A percentile compares a stretch with the other conserved stretches of the same genome.
These are phyloP conservation scores for Cylas formicarius DNA, from an alignment of 1,140 invertebrate genomes.

Conservation along the genomic window DNA sequence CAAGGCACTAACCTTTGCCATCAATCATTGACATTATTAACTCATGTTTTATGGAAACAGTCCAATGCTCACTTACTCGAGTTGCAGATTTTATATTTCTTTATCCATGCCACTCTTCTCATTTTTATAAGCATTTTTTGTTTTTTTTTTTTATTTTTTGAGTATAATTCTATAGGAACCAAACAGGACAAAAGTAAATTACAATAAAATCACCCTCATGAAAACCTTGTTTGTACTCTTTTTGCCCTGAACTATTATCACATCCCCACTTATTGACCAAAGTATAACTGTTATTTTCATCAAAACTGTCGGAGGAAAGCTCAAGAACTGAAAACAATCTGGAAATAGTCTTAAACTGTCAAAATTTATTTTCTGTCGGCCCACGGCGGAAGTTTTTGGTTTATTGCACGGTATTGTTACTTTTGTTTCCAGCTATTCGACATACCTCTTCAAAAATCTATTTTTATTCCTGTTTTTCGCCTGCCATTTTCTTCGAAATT, in stretches of 20 bases:
- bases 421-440: too few species aligned
- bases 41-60: slow-evolving; percentile 7
- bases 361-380: slow-evolving; percentile 6
- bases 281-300: background rate
- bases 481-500: too few species aligned
- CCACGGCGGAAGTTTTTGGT: too few species aligned
- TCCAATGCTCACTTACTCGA: slow-evolving; percentile 4
- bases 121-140: slow-evolving; percentile 5
- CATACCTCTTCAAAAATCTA: too few species aligned
- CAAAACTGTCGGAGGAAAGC: slow-evolving; percentile 4
- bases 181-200: slow-evolving; percentile 12
- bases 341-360: background rate
- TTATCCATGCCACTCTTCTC: slow-evolving; percentile 3
- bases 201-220: slow-evolving; percentile 7
- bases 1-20: slow-evolving; percentile 8
- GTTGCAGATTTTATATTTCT: slow-evolving; percentile 4
- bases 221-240: slow-evolving; percentile 4
- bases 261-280: slow-evolving; percentile 5
- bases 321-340: slow-evolving; percentile 6
- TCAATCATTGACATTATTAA: slow-evolving; percentile 9
- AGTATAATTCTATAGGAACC: slow-evolving; percentile 8
- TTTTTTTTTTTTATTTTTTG: slow-evolving; percentile 7
- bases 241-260: too few species aligned
- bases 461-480: too few species aligned
- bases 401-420: too few species aligned